These are phyloP conservation scores for Lagria hirta DNA, from an alignment of 2,888 invertebrate species.

Conservation along the genomic window DNA sequence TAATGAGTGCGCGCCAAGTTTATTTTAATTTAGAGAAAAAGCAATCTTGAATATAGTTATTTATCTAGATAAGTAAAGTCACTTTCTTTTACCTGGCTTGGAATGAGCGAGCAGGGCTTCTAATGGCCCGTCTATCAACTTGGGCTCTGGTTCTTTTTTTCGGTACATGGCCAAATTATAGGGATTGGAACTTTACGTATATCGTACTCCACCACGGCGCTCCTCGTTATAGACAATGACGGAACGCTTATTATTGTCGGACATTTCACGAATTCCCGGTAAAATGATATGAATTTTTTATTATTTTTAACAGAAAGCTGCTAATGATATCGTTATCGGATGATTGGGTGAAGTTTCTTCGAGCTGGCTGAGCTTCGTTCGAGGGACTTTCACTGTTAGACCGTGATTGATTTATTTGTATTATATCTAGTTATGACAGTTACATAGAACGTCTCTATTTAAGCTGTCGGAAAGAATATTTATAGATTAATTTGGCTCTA, in stretches of 20 bases:
- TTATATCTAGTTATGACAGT: constrained; percentile 30
- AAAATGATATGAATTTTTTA: constrained; percentile 34
- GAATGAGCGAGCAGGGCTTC: constrained; percentile 33
- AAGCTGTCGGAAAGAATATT: constrained; percentile 25
- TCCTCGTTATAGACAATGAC: constrained; percentile 42
- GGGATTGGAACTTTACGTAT: constrained; percentile 30
- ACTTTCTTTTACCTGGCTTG: constrained; percentile 27
- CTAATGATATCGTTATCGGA: constrained; percentile 4
- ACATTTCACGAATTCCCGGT: constrained; percentile 29
- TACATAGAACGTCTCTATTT: constrained; percentile 31
- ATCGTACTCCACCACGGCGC: too few species aligned
- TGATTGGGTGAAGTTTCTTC: too few species aligned
- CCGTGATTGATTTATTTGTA: constrained; percentile 30
- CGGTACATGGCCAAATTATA: constrained; percentile 38
- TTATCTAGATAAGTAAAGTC: too few species aligned
- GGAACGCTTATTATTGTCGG: constrained; percentile 36
- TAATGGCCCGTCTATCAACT: constrained; percentile 34
- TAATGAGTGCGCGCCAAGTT: background rate
- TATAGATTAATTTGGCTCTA: constrained; percentile 27
- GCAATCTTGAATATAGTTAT: too few species aligned
- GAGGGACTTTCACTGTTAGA: constrained; percentile 5
- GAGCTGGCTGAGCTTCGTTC: background rate
- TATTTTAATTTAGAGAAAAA: constrained; percentile 10
- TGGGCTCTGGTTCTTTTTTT: constrained; percentile 34
- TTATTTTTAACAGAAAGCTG: constrained; percentile 8